Base-by-base conservation (phyloP, 2,888 invertebrate species). In the Dasypogon diadema region DNA sequence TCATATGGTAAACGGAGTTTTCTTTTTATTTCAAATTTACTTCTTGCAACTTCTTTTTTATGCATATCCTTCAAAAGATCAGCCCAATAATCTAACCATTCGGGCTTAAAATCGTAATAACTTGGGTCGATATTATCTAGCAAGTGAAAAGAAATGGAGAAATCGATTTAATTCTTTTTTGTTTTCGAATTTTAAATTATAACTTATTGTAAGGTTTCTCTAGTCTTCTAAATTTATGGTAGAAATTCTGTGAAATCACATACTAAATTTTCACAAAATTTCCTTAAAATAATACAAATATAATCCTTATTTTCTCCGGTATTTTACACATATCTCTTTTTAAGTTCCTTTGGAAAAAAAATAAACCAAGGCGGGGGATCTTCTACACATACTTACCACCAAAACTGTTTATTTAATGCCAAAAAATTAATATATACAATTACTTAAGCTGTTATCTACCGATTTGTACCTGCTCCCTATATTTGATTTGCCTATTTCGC, bases 121-220 rank as follows among this genome's bases (percentile, higher is more conserved):
- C 75, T 74, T 21, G 78, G 78, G 68, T 78, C 75, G 55, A 76
- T 70, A 48, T 58, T 37, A 75, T 78, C 78, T 78, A 76, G 42
- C 48, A 70, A 68, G 65, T 75, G 42, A 55, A 75, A 75, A 74
- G 24, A 74, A 56, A 58, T 74, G 65, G 65, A 74, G 24, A 74
- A 56, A 58, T 74, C 56, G 42, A 18, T 54, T 54, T 51, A 70
- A 54, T 70, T 18, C 30, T 70, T 70, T 46, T 54, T 54, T 21
- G 18, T 46, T 68, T 48, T 68, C 16, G 16, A 21, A 34, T 70
- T 65, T 46, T 5, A 24, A 22, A 22, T 24, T 46, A 46, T 48
- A n/a, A 22, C 46, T 65, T 46, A 65, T 46, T 12, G 24, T 14
- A 46, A 65, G n/a, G 48, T 24, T 46, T 65, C 46, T 46, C 24